Conservation (phyloP, 1,140 invertebrate genomes). For the Euwallacea similis region DNA sequence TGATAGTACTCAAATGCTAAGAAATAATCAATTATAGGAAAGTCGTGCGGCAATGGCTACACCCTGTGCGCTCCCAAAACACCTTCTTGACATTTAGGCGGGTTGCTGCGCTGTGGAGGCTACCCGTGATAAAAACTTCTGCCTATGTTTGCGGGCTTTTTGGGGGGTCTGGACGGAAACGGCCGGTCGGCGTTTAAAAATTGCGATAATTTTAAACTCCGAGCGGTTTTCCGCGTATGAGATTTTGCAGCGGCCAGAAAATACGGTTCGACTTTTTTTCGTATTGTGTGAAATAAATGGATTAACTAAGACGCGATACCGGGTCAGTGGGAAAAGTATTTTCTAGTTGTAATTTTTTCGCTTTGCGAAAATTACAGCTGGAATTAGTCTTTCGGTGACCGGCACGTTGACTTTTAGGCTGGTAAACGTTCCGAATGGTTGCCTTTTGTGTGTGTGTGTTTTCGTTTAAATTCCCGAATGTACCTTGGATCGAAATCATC, state of each 20-base stretch:
- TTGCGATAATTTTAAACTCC: background rate
- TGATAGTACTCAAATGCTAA: too few species aligned
- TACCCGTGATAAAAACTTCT: constrained; percentile 18
- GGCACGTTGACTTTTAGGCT: too few species aligned
- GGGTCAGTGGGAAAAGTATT: too few species aligned
- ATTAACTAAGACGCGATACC: constrained; percentile 38
- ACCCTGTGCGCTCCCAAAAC: too few species aligned
- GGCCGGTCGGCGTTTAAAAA: too few species aligned
- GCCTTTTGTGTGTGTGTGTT: constrained; percentile 11
- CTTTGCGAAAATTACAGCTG: too few species aligned
- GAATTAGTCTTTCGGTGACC: too few species aligned
- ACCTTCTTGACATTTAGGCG: background rate
- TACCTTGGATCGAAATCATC: constrained; percentile 41
- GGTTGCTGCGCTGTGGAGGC: constrained; percentile 35
- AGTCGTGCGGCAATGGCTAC: too few species aligned
- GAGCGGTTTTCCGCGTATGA: constrained; percentile 7
- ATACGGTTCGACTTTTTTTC: constrained; percentile 33
- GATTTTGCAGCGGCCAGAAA: constrained; percentile 34
- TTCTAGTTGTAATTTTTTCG: too few species aligned
- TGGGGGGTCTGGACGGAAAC: constrained; percentile 35
- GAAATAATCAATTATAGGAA: too few species aligned
- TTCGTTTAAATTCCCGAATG: constrained; percentile 38
- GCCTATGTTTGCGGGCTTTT: constrained; percentile 14
- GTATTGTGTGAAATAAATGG: constrained; percentile 54
- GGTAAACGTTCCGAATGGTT: background rate